Evolutionary conservation across 2,113 vertebrate species (phyloP).

Genomic region (Elanoides forficatus): DNA sequence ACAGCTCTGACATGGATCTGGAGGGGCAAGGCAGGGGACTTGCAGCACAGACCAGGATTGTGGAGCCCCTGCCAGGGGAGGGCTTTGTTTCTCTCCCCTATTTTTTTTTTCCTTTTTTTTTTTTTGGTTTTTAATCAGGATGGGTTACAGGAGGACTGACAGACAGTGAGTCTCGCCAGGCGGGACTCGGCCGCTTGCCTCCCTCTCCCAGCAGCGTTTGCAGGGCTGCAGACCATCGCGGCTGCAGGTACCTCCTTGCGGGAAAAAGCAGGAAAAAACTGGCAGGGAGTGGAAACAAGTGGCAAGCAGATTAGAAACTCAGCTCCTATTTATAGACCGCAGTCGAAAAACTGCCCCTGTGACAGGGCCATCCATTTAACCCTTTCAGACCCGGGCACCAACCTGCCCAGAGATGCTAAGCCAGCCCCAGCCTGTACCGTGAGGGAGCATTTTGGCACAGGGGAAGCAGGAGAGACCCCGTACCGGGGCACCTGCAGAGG

Average conservation of each 20-base stretch:
- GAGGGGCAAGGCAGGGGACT: not conserved
- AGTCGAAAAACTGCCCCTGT: constrained; percentile 30
- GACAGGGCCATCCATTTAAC: constrained; percentile 14
- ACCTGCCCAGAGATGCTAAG: not conserved
- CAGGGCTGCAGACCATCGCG: not conserved
- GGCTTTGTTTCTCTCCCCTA: not conserved
- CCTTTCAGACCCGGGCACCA: not conserved
- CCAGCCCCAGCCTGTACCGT: not conserved
- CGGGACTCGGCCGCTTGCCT: not conserved
- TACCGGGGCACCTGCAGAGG: rapidly evolving
- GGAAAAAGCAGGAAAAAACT: constrained; percentile 71
- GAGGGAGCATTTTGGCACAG: not conserved
- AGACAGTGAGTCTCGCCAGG: rapidly evolving
- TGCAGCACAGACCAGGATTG: not conserved
- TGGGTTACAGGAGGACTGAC: not conserved
- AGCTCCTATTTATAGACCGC: constrained; percentile 65
- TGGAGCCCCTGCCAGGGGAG: not conserved
- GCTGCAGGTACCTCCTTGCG: constrained; percentile 22
- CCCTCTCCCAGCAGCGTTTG: not conserved
- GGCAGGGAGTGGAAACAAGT: constrained; percentile 55
- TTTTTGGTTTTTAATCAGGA: not conserved
- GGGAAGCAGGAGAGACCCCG: not conserved
- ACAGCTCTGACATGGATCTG: rapidly evolving
- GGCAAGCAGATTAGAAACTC: constrained; percentile 66
- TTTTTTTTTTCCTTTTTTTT: not conserved